Evolutionary conservation across 2,797 vertebrate genomes (phyloP), one percentile per base, ranked within the genome.

Genomic region (Sebastes reedi): DNA sequence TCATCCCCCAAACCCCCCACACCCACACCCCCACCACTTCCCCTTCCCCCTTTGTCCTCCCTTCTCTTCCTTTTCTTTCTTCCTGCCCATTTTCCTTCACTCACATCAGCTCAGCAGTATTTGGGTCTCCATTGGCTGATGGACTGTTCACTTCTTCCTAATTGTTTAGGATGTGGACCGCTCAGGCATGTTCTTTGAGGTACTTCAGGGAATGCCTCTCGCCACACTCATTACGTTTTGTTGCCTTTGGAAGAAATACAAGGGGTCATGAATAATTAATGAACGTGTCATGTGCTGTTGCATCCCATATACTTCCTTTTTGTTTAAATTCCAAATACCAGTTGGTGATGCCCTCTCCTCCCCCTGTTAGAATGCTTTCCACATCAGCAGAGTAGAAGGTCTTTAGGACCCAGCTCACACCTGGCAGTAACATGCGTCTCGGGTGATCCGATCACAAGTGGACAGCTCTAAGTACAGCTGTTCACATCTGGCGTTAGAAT

Each of bases 201-300:
- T 81, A 83, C 85, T 75, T 81, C 71, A 85, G 82, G 27, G 75
- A 84, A 90, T 85, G 79, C 79, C 79, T 80, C 79, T 80, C 52
- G 42, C 61, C 75, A 54, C 80, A 46, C 56, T 81, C 29, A 34
- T 78, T 69, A 29, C 69, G 29, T 73, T 77, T 32, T 82, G 54
- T 79, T 85, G 30, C 66, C 58, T 82, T 75, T 79, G 55, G 25
- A 72, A 60, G 36, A 85, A 79, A 71, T 46, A 46, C 24, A 78
- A 39, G 83, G 82, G 78, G 81, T 89, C 87, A 86, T 89, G 80
- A 88, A 90, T 88, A 89, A 89, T 86, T 72, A 39, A 81, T 69
- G 7, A 80, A 58, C 42, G 32, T 69, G 66, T 58, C 24, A 59
- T 42, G 36, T 72, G 66, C 52, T 68, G 16, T 76, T 83, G 50